A percentile compares a stretch with the other conserved stretches of the same genome.
Conservation (phyloP, 2,888 invertebrate species). For the Limnephilus rhombicus region DNA sequence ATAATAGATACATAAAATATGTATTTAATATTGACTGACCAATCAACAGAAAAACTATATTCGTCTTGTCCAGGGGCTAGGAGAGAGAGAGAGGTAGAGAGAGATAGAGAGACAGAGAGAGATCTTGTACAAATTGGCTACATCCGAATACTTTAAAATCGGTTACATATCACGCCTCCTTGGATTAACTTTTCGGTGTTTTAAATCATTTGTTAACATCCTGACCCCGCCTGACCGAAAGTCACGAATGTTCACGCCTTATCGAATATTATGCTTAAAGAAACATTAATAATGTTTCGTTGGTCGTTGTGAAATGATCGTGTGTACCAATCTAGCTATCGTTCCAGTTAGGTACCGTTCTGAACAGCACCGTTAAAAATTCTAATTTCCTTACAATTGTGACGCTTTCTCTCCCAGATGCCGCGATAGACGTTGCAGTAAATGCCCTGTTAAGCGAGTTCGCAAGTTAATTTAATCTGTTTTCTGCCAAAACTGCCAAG, state of each 20-base stretch:
- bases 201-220: not conserved
- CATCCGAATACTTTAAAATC: no score
- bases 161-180: not conserved
- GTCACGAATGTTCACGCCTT: not conserved
- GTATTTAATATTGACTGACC: no score
- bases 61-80: no score
- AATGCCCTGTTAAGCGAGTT: not conserved
- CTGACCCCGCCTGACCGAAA: not conserved
- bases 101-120: no score
- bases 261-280: not conserved
- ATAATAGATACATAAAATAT: no score
- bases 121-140: no score
- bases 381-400: conserved; percentile 6
- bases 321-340: not conserved
- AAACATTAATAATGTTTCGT: not conserved
- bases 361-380: not conserved
- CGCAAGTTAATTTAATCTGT: no score
- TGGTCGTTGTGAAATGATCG: not conserved
- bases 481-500: no score
- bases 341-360: not conserved
- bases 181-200: not conserved
- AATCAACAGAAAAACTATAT: no score
- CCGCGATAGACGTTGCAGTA: not conserved
- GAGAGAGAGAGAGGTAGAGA: no score
- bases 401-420: conserved; percentile 19